Base-by-base conservation (phyloP, 30 jellyfish, hydroid and myxozoan genomes). In the Catostylus mosaicus region DNA sequence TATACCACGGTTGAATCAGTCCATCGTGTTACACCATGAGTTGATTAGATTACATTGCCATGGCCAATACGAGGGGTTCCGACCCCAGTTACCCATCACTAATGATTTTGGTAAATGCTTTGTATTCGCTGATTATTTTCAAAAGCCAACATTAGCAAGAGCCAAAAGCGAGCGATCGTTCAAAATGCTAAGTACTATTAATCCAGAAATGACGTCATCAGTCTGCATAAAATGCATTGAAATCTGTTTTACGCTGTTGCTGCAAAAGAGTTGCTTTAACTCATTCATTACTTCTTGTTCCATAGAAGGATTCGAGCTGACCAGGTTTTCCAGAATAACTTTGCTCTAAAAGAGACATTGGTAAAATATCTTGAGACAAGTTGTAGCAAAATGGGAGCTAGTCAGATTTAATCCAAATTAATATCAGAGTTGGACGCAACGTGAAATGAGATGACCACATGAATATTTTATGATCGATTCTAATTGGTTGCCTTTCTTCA, bases 171-270 rank as follows among this genome's bases (percentile, higher is more conserved):
- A 68, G 22, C 84, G 40, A 63, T 82, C 81, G 12, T 36, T 24
- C 32, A 47, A 35, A n/a, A 68, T 16, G 78, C 92, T 57, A 14
- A 67, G 62, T 1, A 82, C 59, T 31, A 56, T 74, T 45, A 82
- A 27, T 35, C 92, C 92, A 34, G 92, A 52, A 26, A 82, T 69
- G 63, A 82, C 92, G 86, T 82, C 92, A 71, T 82, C 92, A 29
- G 85, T 82, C 29, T 82, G 92, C 92, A 70, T 67, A 73, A 32
- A 82, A 24, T 82, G 54, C 85, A 82, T 31, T 27, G 92, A 14
- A 3, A 67, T 40, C 0, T n/a, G 33, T 24, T 56, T 65, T 57
- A 82, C 64, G 59, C 48, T 35, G 11, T 34, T 29, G 60, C 50
- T 69, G 78, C 92, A 82, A 38, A 82, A 82, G 4, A 57, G 56